Percentiles rank a stretch among this genome's conserved stretches.
Conservation (phyloP, 2,888 invertebrate species). For the Serripes groenlandicus region DNA sequence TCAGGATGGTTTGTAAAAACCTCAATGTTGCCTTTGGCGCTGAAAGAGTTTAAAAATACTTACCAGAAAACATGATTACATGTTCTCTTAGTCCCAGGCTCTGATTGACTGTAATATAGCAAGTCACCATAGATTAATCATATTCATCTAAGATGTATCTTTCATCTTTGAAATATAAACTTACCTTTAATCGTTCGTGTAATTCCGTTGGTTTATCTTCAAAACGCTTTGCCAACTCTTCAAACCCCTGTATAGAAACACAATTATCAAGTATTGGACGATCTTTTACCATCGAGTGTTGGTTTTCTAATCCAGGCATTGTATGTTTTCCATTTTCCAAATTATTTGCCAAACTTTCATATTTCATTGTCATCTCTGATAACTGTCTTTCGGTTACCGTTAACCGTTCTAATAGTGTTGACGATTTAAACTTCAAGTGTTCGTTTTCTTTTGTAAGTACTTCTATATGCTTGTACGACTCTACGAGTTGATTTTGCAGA, state of each 20-base stretch:
- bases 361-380: conserved; percentile 18
- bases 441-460: conserved; percentile 51
- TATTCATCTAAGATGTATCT: no score
- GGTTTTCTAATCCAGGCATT: not conserved
- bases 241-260: not conserved
- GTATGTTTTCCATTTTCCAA: not conserved
- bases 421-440: conserved; percentile 51
- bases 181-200: not conserved
- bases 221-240: conserved; percentile 11
- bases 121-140: no score
- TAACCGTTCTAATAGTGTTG: conserved; percentile 31
- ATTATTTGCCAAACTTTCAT: conserved; percentile 7
- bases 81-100: no score
- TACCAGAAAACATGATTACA: no score
- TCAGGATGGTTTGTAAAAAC: no score
- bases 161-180: no score
- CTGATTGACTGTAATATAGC: no score
- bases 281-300: not conserved
- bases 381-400: conserved; percentile 24
- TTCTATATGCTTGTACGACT: conserved; percentile 61
- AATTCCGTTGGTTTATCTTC: not conserved
- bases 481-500: conserved; percentile 70
- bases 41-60: no score
- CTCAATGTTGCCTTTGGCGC: no score
- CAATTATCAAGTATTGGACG: not conserved